A percentile compares a stretch with the other conserved stretches of the same genome.
phyloP scores from a whole-genome alignment of 2,797 vertebrate genomes.

The Acanthurus tractus region DNA sequence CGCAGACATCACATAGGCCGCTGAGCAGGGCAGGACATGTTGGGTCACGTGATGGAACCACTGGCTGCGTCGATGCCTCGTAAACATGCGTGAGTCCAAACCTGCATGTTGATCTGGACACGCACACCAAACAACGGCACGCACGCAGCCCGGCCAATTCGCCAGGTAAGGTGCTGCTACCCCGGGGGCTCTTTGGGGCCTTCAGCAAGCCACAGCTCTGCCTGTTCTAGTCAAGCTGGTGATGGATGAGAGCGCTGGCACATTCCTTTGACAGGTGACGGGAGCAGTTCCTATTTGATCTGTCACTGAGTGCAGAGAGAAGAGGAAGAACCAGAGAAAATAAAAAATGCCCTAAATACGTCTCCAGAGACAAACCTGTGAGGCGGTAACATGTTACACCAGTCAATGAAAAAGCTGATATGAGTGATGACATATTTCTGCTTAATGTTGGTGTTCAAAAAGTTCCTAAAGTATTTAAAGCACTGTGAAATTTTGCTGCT shows the following conservation, averaged over 20 bases:
- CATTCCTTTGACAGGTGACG: conserved; percentile 89
- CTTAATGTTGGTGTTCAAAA: background rate
- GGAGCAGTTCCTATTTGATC: conserved; percentile 86
- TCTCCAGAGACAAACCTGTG: conserved; percentile 55
- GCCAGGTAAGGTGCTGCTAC: conserved; percentile 70
- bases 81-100: conserved; percentile 70
- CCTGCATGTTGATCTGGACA: conserved; percentile 39
- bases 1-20: conserved; percentile 87
- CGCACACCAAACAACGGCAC: conserved; percentile 9
- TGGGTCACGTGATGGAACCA: conserved; percentile 77
- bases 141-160: conserved; percentile 18
- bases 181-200: conserved; percentile 67
- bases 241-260: conserved; percentile 77
- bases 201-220: conserved; percentile 63
- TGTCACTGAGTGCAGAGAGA: conserved; percentile 82
- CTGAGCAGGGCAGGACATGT: conserved; percentile 88
- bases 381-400: conserved; percentile 10
- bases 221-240: conserved; percentile 75
- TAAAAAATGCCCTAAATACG: conserved; percentile 33
- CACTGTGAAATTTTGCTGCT: background rate
- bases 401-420: conserved; percentile 25
- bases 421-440: conserved; percentile 6
- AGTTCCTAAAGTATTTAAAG: background rate
- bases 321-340: conserved; percentile 80
- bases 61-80: conserved; percentile 65